Conservation (phyloP, 2,113 vertebrate species). For the Rhodinocichla rosea region DNA sequence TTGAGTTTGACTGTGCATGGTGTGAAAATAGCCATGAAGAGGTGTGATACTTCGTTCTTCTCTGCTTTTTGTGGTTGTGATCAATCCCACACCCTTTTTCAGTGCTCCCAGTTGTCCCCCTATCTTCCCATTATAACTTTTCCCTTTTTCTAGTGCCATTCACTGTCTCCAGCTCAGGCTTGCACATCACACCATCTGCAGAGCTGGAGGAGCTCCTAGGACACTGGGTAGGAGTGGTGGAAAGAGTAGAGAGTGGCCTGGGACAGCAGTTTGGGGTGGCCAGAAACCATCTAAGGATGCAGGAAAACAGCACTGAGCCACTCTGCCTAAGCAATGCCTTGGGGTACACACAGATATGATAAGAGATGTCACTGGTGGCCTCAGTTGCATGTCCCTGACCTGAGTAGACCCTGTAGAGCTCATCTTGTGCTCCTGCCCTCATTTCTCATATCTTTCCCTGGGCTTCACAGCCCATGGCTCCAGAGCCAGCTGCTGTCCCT, state of each 20-base stretch:
- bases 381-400: background rate
- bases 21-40: background rate
- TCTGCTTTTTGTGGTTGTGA: background rate
- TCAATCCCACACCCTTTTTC: background rate
- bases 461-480: background rate
- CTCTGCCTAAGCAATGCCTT: background rate
- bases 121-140: background rate
- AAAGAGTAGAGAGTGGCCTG: background rate
- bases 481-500: background rate
- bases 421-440: background rate
- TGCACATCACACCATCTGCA: background rate
- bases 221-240: background rate
- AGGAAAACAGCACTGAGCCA: background rate
- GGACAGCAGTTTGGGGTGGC: background rate
- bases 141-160: background rate
- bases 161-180: background rate
- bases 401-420: background rate
- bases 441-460: accelerated
- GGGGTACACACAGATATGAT: accelerated
- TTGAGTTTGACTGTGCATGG: background rate
- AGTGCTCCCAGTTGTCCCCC: background rate
- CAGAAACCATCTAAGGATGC: background rate
- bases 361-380: background rate
- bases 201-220: background rate
- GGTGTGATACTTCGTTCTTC: background rate